These are phyloP conservation scores for Priocnemis perturbator DNA, from an alignment of 2,888 invertebrate genomes.

Conservation along the genomic window DNA sequence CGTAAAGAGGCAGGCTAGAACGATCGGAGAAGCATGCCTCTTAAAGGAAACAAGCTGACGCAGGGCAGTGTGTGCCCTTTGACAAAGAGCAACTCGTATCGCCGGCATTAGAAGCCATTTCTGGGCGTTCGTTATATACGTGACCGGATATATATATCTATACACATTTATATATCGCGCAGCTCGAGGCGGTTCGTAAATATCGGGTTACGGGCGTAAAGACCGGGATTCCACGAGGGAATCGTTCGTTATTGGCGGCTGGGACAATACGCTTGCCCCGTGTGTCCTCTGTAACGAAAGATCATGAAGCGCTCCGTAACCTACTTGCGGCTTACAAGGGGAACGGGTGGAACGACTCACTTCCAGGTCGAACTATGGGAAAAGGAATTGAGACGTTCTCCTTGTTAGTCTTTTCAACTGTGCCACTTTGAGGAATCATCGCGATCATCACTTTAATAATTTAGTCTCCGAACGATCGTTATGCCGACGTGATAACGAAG, in stretches of 20 bases:
- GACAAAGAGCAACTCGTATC: constrained; percentile 42
- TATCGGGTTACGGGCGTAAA: constrained; percentile 39
- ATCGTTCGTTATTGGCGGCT: constrained; percentile 40
- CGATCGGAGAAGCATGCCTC: too few species aligned
- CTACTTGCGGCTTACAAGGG: neutral
- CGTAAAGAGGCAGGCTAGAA: neutral
- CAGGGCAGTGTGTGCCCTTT: constrained; percentile 23
- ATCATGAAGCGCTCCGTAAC: neutral
- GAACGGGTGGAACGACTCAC: too few species aligned
- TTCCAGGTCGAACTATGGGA: too few species aligned
- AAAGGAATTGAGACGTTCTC: too few species aligned
- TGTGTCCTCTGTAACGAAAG: constrained; percentile 12
- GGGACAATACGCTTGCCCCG: constrained; percentile 4
- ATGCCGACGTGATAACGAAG: too few species aligned
- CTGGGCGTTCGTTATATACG: constrained; percentile 1
- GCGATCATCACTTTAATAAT: too few species aligned
- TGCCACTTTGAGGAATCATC: too few species aligned
- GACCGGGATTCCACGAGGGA: constrained; percentile 44
- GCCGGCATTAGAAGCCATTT: constrained; percentile 40
- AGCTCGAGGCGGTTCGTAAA: constrained; percentile 28
- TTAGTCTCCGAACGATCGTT: too few species aligned
- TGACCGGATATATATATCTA: neutral
- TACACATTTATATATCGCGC: constrained; percentile 1
- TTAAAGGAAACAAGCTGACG: too few species aligned
- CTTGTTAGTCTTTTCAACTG: too few species aligned